Conservation (phyloP, 2,888 invertebrate genomes). For the Parnassius glacialis region DNA sequence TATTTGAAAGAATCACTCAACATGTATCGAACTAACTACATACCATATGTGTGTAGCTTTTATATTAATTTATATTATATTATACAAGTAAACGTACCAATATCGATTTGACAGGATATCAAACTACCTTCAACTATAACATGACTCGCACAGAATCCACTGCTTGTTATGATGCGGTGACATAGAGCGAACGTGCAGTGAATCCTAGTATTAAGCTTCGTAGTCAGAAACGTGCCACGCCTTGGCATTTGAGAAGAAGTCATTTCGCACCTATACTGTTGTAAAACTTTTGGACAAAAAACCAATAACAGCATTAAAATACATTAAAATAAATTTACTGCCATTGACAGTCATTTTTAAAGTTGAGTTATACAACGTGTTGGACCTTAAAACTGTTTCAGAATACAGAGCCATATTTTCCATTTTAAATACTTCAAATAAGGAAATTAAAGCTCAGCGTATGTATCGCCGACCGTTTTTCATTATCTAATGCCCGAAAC, state of each 20-base stretch:
- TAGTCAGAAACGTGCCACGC: constrained; percentile 10
- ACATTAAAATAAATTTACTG: constrained; percentile 25
- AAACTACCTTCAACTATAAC: constrained; percentile 17
- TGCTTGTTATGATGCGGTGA: constrained; percentile 21
- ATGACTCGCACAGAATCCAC: constrained; percentile 19
- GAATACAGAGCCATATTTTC: constrained; percentile 4
- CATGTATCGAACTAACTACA: too few relatives aligned
- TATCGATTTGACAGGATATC: constrained; percentile 13
- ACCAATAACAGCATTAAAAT: constrained; percentile 25
- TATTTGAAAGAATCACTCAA: too few relatives aligned
- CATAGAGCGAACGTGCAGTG: constrained; percentile 17
- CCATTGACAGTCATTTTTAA: constrained; percentile 24
- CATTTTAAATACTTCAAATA: constrained; percentile 5
- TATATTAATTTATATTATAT: too few relatives aligned
- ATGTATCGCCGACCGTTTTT: constrained; percentile 1
- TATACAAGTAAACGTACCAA: constrained; percentile 7
- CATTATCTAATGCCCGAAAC: constrained; percentile 16
- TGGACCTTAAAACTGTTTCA: constrained; percentile 13
- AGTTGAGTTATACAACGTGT: constrained; percentile 20
- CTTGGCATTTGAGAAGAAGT: constrained; percentile 16
- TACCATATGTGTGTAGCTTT: too few relatives aligned
- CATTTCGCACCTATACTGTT: constrained; percentile 23
- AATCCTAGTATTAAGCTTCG: constrained; percentile 11
- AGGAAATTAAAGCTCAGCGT: neutral
- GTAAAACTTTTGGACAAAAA: constrained; percentile 22